phyloP scores from a whole-genome alignment of 2,888 invertebrate species.

The Eurytoma adleriae region DNA sequence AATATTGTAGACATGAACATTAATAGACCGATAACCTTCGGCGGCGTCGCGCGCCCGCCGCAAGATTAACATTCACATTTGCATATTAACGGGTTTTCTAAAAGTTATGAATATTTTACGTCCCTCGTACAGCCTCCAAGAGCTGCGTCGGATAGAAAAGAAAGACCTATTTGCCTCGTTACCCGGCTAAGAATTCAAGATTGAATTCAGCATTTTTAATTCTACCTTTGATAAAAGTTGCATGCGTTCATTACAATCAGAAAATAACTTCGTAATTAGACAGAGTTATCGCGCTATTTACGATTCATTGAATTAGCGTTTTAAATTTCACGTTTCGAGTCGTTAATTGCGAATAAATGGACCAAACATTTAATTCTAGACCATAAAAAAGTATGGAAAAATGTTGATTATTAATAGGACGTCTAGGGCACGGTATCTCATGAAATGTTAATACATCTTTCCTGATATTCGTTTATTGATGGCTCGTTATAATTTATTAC shows the following conservation, averaged over 20 bases:
- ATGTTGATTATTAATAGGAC: not conserved
- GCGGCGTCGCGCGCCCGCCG: constrained; percentile 59
- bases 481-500: constrained; percentile 2
- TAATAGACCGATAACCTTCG: constrained; percentile 67
- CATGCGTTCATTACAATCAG: constrained; percentile 44
- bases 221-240: constrained; percentile 39
- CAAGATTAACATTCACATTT: constrained; percentile 74
- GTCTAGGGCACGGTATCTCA: not conserved
- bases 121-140: constrained; percentile 56
- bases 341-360: constrained; percentile 34
- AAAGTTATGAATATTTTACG: constrained; percentile 76
- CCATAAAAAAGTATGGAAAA: not conserved
- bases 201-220: constrained; percentile 57
- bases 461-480: constrained; percentile 30
- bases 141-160: constrained; percentile 52
- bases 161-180: constrained; percentile 62
- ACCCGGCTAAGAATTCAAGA: constrained; percentile 60
- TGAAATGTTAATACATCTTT: not conserved
- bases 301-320: constrained; percentile 35
- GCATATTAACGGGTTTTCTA: constrained; percentile 76
- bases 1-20: constrained; percentile 61
- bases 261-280: constrained; percentile 40
- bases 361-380: constrained; percentile 16
- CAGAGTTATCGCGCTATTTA: constrained; percentile 12
- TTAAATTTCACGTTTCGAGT: constrained; percentile 35